phyloP scores from a whole-genome alignment of 2,888 invertebrate species.

The Eupithecia subumbrata region DNA sequence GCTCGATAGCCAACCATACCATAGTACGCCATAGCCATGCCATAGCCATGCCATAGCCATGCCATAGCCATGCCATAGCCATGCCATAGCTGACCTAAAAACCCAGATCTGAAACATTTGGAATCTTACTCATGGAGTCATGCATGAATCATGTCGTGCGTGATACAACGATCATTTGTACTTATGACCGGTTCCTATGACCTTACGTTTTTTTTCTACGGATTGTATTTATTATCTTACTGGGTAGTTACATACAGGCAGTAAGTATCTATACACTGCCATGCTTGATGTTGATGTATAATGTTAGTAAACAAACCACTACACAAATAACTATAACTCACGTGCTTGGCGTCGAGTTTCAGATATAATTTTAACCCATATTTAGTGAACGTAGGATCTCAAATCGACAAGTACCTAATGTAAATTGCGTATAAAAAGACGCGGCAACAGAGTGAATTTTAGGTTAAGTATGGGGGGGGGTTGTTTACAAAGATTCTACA shows the following conservation, averaged over 20 bases:
- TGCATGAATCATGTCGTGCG: background rate
- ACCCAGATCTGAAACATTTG: background rate
- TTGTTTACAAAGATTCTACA: too few relatives aligned
- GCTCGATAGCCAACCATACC: background rate
- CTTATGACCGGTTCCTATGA: background rate
- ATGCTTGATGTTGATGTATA: too few relatives aligned
- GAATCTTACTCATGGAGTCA: background rate
- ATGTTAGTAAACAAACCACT: too few relatives aligned
- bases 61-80: background rate
- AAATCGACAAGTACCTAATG: too few relatives aligned
- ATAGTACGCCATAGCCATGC: background rate
- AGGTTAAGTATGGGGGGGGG: too few relatives aligned
- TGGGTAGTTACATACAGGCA: background rate
- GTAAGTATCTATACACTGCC: too few relatives aligned
- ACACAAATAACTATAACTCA: too few relatives aligned
- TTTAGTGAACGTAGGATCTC: too few relatives aligned
- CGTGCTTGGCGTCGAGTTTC: too few relatives aligned
- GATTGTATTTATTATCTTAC: background rate
- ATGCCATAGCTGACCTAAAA: conserved; percentile 15
- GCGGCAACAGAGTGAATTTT: too few relatives aligned
- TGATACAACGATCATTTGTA: background rate
- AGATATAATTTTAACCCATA: too few relatives aligned
- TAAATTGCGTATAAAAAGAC: too few relatives aligned
- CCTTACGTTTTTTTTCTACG: background rate
- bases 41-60: conserved; percentile 1